Percentiles rank a stretch among this genome's conserved stretches.
Evolutionary conservation across 2,113 vertebrate genomes (phyloP).

Genomic region (Sapajus apella): DNA sequence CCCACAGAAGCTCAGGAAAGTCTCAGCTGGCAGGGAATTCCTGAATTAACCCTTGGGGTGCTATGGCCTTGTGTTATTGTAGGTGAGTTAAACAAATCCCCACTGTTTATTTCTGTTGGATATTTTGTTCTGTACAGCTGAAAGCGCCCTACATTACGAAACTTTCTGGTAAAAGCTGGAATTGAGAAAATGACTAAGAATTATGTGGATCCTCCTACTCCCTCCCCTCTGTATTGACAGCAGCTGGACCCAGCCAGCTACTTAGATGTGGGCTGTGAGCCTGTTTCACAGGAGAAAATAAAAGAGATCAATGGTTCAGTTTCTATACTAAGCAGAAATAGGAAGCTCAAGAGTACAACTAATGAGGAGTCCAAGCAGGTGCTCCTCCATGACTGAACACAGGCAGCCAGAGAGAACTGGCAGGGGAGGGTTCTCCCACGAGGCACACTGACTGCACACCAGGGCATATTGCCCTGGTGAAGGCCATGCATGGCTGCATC

Average conservation of each 20-base stretch:
- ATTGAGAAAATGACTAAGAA: not conserved
- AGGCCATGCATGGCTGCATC: not conserved
- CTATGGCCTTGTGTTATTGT: not conserved
- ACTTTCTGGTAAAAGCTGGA: not conserved
- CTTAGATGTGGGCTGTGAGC: not conserved
- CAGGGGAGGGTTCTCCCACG: fast-evolving
- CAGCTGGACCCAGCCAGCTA: not conserved
- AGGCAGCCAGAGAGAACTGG: not conserved
- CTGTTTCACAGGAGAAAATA: not conserved
- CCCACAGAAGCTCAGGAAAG: not conserved
- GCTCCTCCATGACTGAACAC: not conserved
- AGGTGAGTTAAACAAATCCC: not conserved
- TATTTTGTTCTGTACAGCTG: not conserved
- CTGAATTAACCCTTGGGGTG: not conserved
- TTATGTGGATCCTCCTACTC: not conserved
- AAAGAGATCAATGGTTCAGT: not conserved
- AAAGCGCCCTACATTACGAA: not conserved
- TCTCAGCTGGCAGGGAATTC: too few relatives aligned
- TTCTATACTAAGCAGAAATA: not conserved
- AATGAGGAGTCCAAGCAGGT: not conserved
- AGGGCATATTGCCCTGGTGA: too few relatives aligned
- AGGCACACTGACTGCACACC: not conserved
- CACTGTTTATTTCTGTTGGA: not conserved
- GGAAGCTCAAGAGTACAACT: not conserved
- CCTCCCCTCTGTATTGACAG: not conserved